phyloP scores from a whole-genome alignment of 1,140 invertebrate genomes.

The Lanistes nyassanus region DNA sequence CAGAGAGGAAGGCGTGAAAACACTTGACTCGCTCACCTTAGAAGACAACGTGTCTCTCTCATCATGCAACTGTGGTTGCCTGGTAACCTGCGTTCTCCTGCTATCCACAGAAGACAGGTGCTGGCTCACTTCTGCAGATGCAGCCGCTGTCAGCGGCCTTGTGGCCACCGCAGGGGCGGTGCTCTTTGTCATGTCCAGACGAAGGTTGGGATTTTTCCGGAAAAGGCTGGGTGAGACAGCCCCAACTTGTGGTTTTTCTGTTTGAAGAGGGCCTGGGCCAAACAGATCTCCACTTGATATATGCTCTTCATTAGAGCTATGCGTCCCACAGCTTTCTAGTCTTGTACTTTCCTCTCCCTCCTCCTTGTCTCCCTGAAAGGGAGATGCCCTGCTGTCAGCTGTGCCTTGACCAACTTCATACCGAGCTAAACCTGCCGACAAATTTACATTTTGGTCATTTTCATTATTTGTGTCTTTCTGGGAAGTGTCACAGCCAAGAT shows the following conservation, averaged over 20 bases:
- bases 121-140: background rate
- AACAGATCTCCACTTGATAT: constrained; percentile 20
- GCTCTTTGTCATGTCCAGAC: constrained; percentile 3
- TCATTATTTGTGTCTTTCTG: background rate
- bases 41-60: background rate
- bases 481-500: background rate
- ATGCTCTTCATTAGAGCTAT: constrained; percentile 8
- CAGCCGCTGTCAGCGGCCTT: background rate
- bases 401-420: background rate
- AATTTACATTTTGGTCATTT: background rate
- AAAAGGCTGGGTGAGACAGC: background rate
- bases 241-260: background rate
- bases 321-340: background rate
- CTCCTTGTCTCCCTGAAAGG: too few relatives aligned
- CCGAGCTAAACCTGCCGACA: background rate
- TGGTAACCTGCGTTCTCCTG: background rate
- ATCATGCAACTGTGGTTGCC: background rate
- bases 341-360: background rate
- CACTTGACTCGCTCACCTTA: background rate
- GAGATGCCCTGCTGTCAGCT: background rate
- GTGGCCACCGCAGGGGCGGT: background rate
- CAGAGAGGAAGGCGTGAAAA: background rate
- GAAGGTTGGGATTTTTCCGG: constrained; percentile 12
- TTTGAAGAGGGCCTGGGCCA: background rate
- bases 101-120: background rate